These are phyloP conservation scores for Bos indicus DNA, from an alignment of 2,113 vertebrate species.

Conservation along the genomic window DNA sequence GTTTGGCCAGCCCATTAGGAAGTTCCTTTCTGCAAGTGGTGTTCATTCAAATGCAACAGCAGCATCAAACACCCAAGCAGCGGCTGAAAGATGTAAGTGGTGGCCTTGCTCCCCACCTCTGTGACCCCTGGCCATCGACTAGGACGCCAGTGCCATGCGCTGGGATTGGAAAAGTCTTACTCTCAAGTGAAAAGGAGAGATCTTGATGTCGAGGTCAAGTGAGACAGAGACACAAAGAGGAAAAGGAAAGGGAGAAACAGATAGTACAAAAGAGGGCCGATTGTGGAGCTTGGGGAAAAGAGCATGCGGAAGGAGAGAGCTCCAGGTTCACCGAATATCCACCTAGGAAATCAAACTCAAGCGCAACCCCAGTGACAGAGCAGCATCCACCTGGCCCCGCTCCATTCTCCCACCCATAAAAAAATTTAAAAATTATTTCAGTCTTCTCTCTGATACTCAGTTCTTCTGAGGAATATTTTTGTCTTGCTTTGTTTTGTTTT, in stretches of 20 bases:
- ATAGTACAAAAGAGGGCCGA: neutral
- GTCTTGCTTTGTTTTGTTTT: conserved; percentile 47
- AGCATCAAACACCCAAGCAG: neutral
- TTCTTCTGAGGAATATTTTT: conserved; percentile 38
- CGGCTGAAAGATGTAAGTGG: neutral
- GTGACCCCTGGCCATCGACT: accelerated
- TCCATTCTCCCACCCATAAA: neutral
- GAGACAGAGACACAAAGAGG: neutral
- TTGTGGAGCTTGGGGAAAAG: accelerated
- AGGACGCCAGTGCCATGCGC: accelerated
- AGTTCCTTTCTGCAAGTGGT: neutral
- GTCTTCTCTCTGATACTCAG: neutral
- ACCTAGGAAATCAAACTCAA: accelerated
- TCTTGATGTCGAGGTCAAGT: neutral
- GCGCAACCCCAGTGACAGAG: accelerated
- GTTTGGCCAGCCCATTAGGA: accelerated
- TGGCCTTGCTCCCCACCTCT: neutral
- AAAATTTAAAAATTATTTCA: neutral
- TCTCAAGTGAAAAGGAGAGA: neutral
- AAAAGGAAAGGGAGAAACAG: neutral
- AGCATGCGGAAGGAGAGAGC: accelerated
- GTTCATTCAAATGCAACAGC: neutral
- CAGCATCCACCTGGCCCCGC: accelerated
- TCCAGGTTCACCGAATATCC: neutral
- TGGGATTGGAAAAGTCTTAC: neutral